phyloP scores from a whole-genome alignment of 2,113 vertebrate genomes.

The Bucco capensis region DNA sequence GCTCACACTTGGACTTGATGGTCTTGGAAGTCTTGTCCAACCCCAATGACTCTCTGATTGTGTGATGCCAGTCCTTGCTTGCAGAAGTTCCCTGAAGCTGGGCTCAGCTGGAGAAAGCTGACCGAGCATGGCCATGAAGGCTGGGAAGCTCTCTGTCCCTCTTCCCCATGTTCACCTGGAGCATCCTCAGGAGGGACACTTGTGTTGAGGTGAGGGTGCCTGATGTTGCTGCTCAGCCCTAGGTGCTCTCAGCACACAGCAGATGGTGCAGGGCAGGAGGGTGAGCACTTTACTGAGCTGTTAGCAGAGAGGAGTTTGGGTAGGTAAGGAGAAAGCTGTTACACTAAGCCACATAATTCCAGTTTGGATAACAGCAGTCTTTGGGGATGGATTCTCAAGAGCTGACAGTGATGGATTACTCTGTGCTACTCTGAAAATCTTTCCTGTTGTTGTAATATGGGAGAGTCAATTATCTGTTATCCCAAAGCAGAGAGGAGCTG shows the following conservation, averaged over 20 bases:
- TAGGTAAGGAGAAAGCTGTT: background rate
- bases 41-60: too few relatives aligned
- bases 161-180: background rate
- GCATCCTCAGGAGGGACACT: background rate
- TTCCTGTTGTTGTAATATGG: background rate
- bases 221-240: too few relatives aligned
- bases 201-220: background rate
- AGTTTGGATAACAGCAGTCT: background rate
- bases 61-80: background rate
- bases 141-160: background rate
- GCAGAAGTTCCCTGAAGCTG: background rate
- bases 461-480: background rate
- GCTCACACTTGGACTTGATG: too few relatives aligned
- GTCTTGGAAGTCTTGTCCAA: too few relatives aligned
- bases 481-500: background rate
- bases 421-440: background rate
- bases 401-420: conserved; percentile 35
- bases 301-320: background rate
- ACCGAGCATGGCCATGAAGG: background rate
- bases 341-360: background rate
- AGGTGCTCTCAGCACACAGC: background rate
- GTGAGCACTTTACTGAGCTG: background rate
- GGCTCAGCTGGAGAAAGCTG: background rate
- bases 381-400: conserved; percentile 5
- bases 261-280: background rate